A percentile compares a stretch with the other conserved stretches of the same genome.
Evolutionary conservation across 2,797 vertebrate species (phyloP).

Genomic region (Varecia variegata): DNA sequence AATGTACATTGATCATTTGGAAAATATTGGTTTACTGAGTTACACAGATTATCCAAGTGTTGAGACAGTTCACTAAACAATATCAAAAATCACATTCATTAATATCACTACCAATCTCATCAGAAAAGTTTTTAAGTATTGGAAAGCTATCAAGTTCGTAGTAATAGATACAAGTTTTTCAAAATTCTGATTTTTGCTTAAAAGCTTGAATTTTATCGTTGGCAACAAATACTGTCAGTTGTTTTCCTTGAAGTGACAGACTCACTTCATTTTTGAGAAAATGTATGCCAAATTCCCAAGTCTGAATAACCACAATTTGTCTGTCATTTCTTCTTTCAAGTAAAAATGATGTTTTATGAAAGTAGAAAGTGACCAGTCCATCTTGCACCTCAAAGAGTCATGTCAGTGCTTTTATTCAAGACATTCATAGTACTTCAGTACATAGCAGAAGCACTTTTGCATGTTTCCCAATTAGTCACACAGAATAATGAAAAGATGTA

Average conservation of each 20-base stretch:
- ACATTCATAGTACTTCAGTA: neutral
- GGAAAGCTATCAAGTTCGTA: neutral
- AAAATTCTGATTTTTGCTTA: slow-evolving; percentile 48
- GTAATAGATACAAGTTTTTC: neutral
- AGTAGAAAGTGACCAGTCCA: neutral
- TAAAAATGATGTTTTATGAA: slow-evolving; percentile 27
- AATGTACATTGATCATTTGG: neutral
- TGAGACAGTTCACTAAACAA: neutral
- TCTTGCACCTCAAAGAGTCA: neutral
- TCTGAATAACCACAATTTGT: slow-evolving; percentile 35
- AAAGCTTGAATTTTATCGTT: slow-evolving; percentile 51
- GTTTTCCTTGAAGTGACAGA: slow-evolving; percentile 59
- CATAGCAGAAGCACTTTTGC: neutral
- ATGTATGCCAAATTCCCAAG: slow-evolving; percentile 40
- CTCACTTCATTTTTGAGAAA: slow-evolving; percentile 57
- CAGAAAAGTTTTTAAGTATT: neutral
- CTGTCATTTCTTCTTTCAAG: slow-evolving; percentile 43
- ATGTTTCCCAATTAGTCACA: neutral
- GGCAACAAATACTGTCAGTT: slow-evolving; percentile 25
- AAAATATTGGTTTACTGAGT: slow-evolving; percentile 4
- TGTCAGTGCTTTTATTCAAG: neutral
- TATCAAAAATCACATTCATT: neutral
- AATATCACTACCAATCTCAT: neutral
- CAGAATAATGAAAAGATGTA: neutral
- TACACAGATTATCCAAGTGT: neutral